phyloP scores from a whole-genome alignment of 2,797 vertebrate species.

The Paratrypauchen microcephalus region DNA sequence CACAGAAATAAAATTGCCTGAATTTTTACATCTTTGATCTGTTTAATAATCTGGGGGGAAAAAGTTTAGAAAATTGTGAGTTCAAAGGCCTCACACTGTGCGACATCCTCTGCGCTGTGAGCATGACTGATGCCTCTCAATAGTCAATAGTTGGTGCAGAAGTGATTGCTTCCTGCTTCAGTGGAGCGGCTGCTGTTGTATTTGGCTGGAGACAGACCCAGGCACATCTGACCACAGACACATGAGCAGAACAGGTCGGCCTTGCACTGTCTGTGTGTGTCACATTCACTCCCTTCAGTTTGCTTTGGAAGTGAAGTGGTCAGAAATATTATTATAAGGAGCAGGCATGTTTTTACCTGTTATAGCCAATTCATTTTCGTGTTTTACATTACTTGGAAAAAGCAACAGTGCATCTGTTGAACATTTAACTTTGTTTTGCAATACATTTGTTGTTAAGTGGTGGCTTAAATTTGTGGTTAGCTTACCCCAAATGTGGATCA shows the following conservation, averaged over 20 bases:
- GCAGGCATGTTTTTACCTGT: slow-evolving; percentile 8
- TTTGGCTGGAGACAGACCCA: slow-evolving; percentile 13
- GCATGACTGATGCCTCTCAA: slow-evolving; percentile 39
- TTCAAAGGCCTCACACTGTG: slow-evolving; percentile 8
- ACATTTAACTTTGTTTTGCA: neutral
- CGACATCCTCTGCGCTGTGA: slow-evolving; percentile 22
- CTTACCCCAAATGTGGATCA: neutral
- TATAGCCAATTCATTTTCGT: neutral
- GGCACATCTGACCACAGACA: slow-evolving; percentile 13
- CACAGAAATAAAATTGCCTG: neutral
- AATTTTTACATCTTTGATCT: neutral
- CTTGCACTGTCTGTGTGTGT: slow-evolving; percentile 2
- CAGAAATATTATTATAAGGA: slow-evolving; percentile 4
- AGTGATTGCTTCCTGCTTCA: slow-evolving; percentile 68
- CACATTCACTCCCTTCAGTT: neutral
- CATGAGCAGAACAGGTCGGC: neutral
- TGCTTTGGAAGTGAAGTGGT: slow-evolving; percentile 13
- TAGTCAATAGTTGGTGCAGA: slow-evolving; percentile 40
- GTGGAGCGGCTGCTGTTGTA: slow-evolving; percentile 22
- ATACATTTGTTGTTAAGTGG: neutral
- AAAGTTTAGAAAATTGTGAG: neutral
- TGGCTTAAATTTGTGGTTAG: neutral
- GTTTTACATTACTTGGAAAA: neutral
- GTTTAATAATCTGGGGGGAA: neutral
- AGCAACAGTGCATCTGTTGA: neutral